Conservation (phyloP, 2,888 invertebrate genomes). For the Aspidiotus destructor region DNA sequence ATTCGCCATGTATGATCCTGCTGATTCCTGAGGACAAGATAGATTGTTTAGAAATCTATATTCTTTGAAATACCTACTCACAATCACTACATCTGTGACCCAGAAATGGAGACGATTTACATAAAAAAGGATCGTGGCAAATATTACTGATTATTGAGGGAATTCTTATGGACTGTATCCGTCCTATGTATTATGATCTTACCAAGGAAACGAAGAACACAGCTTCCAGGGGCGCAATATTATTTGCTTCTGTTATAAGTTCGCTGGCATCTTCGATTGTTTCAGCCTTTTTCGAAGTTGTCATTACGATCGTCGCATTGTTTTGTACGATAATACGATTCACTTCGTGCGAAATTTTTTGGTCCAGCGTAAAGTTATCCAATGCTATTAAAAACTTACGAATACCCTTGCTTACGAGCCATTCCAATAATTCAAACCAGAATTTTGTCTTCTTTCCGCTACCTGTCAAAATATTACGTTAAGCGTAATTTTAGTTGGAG, state of each 20-base stretch:
- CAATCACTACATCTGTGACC: background rate
- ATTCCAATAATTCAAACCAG: slow-evolving; percentile 33
- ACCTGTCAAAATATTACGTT: slow-evolving; percentile 2
- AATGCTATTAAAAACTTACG: slow-evolving; percentile 30
- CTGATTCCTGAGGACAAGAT: slow-evolving; percentile 5
- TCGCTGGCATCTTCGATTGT: slow-evolving; percentile 15
- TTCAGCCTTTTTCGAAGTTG: slow-evolving; percentile 18
- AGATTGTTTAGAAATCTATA: slow-evolving; percentile 39
- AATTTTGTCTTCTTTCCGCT: slow-evolving; percentile 14
- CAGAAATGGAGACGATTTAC: background rate
- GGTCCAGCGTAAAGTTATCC: slow-evolving; percentile 25
- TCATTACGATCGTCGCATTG: slow-evolving; percentile 27
- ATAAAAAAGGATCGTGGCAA: background rate
- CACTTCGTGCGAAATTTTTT: slow-evolving; percentile 30
- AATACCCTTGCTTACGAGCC: slow-evolving; percentile 32
- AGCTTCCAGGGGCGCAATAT: slow-evolving; percentile 25
- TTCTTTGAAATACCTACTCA: background rate
- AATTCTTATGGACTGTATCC: background rate
- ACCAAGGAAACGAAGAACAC: slow-evolving; percentile 24
- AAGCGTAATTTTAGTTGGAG: background rate
- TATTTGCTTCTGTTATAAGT: slow-evolving; percentile 21
- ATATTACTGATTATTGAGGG: background rate
- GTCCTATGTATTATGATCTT: background rate
- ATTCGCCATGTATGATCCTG: slow-evolving; percentile 6
- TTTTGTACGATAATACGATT: slow-evolving; percentile 32